Conservation (phyloP, 2,113 vertebrate genomes). For the Ascaphus truei region DNA sequence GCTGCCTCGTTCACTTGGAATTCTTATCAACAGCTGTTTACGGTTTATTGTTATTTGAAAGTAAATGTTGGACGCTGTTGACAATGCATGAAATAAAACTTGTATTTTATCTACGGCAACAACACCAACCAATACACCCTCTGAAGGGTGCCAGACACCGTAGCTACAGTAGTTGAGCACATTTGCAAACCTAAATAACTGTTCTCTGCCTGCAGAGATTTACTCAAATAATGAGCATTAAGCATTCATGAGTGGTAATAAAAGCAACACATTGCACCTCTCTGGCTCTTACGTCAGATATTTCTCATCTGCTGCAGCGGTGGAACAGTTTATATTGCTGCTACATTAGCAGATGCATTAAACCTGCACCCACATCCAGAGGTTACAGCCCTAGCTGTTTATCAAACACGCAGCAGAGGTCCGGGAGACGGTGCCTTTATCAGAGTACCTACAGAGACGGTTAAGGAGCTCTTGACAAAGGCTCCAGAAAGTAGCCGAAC, state of each 20-base stretch:
- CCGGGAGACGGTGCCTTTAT: too few relatives aligned
- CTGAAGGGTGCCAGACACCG: not conserved
- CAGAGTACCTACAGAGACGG: too few relatives aligned
- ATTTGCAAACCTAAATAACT: not conserved
- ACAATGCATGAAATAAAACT: not conserved
- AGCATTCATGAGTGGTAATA: not conserved
- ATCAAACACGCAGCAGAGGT: not conserved
- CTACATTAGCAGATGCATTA: not conserved
- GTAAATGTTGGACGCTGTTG: not conserved
- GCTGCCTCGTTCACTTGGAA: not conserved
- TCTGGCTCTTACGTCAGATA: not conserved
- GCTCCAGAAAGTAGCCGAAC: too few relatives aligned
- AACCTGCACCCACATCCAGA: not conserved
- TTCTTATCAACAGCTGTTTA: not conserved
- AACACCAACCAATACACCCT: not conserved
- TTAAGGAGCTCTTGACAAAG: too few relatives aligned
- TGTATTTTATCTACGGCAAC: slow-evolving; percentile 8
- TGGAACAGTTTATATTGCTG: not conserved
- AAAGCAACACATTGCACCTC: not conserved
- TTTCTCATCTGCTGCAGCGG: not conserved
- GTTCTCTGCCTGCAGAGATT: not conserved
- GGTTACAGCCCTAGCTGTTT: not conserved
- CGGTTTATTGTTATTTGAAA: not conserved
- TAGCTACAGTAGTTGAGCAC: not conserved
- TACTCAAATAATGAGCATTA: slow-evolving; percentile 15